Evolutionary conservation across 1,140 invertebrate species (phyloP).

Genomic region (Pristionchus pacificus): DNA sequence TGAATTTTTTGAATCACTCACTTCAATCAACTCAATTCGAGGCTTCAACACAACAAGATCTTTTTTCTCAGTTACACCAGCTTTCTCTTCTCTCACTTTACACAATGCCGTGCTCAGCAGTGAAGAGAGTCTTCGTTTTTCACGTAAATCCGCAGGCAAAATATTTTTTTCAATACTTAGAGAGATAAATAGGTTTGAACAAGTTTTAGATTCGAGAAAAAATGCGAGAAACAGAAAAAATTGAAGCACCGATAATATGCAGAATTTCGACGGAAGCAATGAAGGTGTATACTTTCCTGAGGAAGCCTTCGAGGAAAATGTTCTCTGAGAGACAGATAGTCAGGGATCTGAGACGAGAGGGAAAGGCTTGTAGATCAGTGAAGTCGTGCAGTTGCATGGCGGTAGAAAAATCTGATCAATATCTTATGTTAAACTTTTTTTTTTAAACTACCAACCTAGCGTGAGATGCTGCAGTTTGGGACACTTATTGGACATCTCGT

Average conservation of each 20-base stretch:
- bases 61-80: neutral
- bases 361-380: conserved; percentile 90
- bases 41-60: no score
- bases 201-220: neutral
- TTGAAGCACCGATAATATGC: conserved; percentile 81
- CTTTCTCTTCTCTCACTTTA: neutral
- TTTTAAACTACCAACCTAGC: conserved; percentile 66
- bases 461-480: conserved; percentile 95
- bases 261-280: conserved; percentile 97
- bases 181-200: neutral
- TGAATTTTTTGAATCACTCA: conserved; percentile 56
- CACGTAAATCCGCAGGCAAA: neutral
- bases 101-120: neutral
- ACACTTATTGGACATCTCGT: conserved; percentile 92
- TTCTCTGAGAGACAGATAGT: conserved; percentile 97
- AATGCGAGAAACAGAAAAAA: conserved; percentile 9
- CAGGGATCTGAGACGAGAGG: conserved; percentile 90
- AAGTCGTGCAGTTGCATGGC: conserved; percentile 87
- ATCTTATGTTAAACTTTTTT: conserved; percentile 10
- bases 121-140: neutral
- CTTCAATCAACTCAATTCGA: no score
- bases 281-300: conserved; percentile 99
- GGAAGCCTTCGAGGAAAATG: conserved; percentile 99
- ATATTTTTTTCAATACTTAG: no score
- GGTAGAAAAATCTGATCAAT: conserved; percentile 50